Evolutionary conservation across 2,797 vertebrate species (phyloP), one percentile per base, ranked within the genome.

Genomic region (Hippocampus kuda): DNA sequence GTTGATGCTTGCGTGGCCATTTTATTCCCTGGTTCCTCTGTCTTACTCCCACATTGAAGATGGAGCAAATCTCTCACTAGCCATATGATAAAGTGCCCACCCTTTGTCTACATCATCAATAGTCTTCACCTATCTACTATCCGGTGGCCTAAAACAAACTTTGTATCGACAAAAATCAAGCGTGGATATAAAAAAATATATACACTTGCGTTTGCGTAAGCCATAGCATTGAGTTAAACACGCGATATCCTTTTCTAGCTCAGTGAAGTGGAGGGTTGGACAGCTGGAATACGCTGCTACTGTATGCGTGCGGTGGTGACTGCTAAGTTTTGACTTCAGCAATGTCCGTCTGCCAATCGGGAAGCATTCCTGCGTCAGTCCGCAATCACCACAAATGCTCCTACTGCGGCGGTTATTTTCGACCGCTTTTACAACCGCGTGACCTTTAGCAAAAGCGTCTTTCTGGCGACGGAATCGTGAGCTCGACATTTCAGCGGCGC

Each of bases 281-380:
- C 20, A 65, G 24, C 70, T 44, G 46, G 15, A 65, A 63, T 68
- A 49, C 65, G n/a, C 60, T 73, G 60, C 74, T 74, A 57, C 68
- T 71, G 62, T 75, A 72, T 59, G 51, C 41, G 38, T 74, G 73
- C 38, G 49, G 56, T 54, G 70, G 67, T 70, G 67, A 69, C 62
- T 9, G 11, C 65, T 73, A 30, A 42, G 66, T 73, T 71, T 70
- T 65, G 49, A 75, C 44, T 34, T 57, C 30, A 62, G 70, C 4
- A 0, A 62, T 70, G 53, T 67, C 71, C 57, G 68, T 79, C 71
- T 62, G 70, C 75, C 75, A 77, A 27, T 68, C 67, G 72, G 69
- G 59, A 30, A 72, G 75, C 75, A 76, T 76, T 78, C 72, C 72
- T 73, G 48, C 62, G 71, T 75, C 64, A 53, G 73, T 20, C 79